phyloP scores from a whole-genome alignment of 1,140 invertebrate genomes.

The Frieseomelitta varia region DNA sequence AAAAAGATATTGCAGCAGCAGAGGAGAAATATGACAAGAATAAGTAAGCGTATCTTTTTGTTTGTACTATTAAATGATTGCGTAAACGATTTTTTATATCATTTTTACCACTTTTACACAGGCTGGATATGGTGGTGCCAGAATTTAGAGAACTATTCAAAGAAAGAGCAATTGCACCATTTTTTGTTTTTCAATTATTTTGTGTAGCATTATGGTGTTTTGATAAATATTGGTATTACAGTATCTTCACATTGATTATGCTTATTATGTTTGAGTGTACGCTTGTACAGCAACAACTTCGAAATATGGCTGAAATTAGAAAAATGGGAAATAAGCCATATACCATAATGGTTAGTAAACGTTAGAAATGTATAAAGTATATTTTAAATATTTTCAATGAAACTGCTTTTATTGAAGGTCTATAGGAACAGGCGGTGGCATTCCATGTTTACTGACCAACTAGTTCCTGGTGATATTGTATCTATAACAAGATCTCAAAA shows the following conservation, averaged over 20 bases:
- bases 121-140: constrained; percentile 95
- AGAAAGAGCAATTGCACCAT: constrained; percentile 98
- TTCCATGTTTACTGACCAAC: constrained; percentile 91
- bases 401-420: constrained; percentile 84
- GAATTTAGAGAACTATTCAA: constrained; percentile 98
- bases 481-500: constrained; percentile 94
- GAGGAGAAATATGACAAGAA: constrained; percentile 94
- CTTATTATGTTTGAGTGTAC: constrained; percentile 99
- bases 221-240: constrained; percentile 99
- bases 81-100: neutral
- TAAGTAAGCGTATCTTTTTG: constrained; percentile 84
- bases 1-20: constrained; percentile 88
- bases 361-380: neutral
- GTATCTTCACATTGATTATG: constrained; percentile 98
- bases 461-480: constrained; percentile 98
- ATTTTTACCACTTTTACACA: constrained; percentile 79
- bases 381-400: constrained; percentile 18
- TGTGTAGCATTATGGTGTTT: constrained; percentile 99
- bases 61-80: neutral
- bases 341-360: constrained; percentile 86
- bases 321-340: constrained; percentile 99
- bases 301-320: constrained; percentile 99
- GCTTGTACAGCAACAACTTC: constrained; percentile 97
- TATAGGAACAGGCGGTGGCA: constrained; percentile 97
- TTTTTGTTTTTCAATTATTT: constrained; percentile 97